phyloP scores from a whole-genome alignment of 2,797 vertebrate genomes.

The Clarias pachynema region DNA sequence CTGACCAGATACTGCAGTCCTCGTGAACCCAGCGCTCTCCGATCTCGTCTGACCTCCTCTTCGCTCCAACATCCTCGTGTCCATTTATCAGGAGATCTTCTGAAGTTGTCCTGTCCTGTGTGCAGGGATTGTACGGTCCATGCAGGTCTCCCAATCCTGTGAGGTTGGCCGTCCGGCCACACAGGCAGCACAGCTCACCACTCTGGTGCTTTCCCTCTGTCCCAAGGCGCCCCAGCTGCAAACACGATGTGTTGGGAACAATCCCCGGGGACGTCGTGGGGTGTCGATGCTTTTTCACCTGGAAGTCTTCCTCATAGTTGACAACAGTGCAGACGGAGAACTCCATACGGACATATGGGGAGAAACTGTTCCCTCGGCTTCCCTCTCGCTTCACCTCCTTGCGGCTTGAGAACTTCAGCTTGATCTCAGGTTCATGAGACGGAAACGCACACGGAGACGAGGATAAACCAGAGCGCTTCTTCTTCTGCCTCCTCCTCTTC shows the following conservation, averaged over 20 bases:
- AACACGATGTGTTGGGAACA: conserved; percentile 72
- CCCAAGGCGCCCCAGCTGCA: conserved; percentile 66
- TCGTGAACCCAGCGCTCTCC: conserved; percentile 77
- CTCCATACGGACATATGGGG: conserved; percentile 71
- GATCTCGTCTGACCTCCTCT: background rate
- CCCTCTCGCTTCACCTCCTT: conserved; percentile 63
- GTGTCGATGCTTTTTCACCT: conserved; percentile 22
- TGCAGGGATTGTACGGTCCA: conserved; percentile 70
- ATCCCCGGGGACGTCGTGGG: conserved; percentile 49
- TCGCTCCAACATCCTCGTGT: background rate
- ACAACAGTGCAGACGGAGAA: conserved; percentile 67
- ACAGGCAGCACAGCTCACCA: conserved; percentile 70
- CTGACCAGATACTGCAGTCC: conserved; percentile 79
- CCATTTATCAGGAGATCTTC: conserved; percentile 9
- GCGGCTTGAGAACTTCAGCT: conserved; percentile 63
- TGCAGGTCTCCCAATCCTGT: conserved; percentile 77
- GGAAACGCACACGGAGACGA: conserved; percentile 58
- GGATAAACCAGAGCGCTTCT: background rate
- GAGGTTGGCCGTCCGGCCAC: conserved; percentile 67
- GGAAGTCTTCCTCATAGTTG: conserved; percentile 73
- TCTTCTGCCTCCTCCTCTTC: conserved; percentile 51
- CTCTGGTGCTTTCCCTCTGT: conserved; percentile 37
- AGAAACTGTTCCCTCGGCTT: conserved; percentile 57
- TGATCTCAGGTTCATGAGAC: conserved; percentile 70
- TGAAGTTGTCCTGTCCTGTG: background rate